These are phyloP conservation scores for Rallus crepitans DNA, from an alignment of 2,797 vertebrate genomes.

Conservation along the genomic window DNA sequence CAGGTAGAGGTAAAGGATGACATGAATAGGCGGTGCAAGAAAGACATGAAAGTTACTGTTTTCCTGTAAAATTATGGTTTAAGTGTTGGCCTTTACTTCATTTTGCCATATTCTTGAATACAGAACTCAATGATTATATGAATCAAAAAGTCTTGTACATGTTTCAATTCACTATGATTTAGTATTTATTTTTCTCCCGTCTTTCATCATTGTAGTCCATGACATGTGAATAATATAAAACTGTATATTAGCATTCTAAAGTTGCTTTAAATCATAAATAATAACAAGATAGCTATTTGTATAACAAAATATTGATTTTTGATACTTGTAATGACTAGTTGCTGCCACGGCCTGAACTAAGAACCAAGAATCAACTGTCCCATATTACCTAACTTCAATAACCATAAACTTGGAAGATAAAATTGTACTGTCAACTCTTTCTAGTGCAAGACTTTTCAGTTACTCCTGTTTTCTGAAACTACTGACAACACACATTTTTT, in stretches of 20 bases:
- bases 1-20: fast-evolving
- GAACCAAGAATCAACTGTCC: neutral
- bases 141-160: neutral
- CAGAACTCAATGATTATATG: neutral
- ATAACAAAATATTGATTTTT: neutral
- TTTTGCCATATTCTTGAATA: neutral
- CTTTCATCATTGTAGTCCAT: neutral
- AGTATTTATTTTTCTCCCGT: neutral
- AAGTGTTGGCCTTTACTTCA: neutral
- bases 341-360: neutral
- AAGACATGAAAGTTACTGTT: neutral
- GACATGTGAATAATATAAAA: neutral
- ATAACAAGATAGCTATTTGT: neutral
- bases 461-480: neutral
- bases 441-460: neutral
- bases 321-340: neutral
- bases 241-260: neutral
- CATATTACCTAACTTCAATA: neutral
- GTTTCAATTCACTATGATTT: neutral
- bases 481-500: neutral
- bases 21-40: neutral
- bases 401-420: neutral
- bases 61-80: neutral
- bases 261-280: neutral
- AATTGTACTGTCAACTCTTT: neutral